These are phyloP conservation scores for Drymonia ruficornis DNA, from an alignment of 2,888 invertebrate genomes.

Conservation along the genomic window DNA sequence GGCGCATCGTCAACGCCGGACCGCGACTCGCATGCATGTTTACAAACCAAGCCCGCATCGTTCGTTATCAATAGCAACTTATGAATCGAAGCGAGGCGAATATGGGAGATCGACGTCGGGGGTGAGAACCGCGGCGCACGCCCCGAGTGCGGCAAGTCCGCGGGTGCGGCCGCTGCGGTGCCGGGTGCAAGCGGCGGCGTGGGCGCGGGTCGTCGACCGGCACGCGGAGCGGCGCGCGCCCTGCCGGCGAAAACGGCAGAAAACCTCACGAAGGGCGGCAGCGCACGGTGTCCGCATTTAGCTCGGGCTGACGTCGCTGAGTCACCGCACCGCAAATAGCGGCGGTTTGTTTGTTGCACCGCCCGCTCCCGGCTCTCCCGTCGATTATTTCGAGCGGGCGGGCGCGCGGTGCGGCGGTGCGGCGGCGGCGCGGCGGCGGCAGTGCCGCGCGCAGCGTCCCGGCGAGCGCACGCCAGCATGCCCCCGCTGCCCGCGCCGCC, in stretches of 20 bases:
- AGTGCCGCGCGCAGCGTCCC: conserved; percentile 75
- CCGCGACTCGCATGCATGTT: conserved; percentile 29
- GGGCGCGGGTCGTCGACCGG: conserved; percentile 81
- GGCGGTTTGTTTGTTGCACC: conserved; percentile 82
- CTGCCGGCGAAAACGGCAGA: conserved; percentile 77
- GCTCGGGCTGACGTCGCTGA: conserved; percentile 81
- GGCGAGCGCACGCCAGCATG: conserved; percentile 65
- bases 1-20: conserved; percentile 18
- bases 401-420: conserved; percentile 53
- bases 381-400: conserved; percentile 73
- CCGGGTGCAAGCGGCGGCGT: conserved; percentile 70
- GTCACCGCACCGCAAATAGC: conserved; percentile 81
- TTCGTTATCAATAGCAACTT: conserved; percentile 11
- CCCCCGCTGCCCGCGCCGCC: conserved; percentile 77
- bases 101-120: neutral
- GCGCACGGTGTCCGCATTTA: conserved; percentile 82
- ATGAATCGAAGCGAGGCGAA: neutral
- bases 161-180: conserved; percentile 34
- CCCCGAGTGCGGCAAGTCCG: neutral
- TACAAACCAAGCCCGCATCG: conserved; percentile 28
- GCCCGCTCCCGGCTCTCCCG: conserved; percentile 78
- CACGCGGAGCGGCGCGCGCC: conserved; percentile 63
- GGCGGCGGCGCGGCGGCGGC: conserved; percentile 54
- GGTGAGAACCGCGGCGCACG: neutral
- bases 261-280: conserved; percentile 82